Evolutionary conservation across 2,113 vertebrate species (phyloP), one percentile per base, ranked within the genome.

Genomic region (Mus spicilegus): DNA sequence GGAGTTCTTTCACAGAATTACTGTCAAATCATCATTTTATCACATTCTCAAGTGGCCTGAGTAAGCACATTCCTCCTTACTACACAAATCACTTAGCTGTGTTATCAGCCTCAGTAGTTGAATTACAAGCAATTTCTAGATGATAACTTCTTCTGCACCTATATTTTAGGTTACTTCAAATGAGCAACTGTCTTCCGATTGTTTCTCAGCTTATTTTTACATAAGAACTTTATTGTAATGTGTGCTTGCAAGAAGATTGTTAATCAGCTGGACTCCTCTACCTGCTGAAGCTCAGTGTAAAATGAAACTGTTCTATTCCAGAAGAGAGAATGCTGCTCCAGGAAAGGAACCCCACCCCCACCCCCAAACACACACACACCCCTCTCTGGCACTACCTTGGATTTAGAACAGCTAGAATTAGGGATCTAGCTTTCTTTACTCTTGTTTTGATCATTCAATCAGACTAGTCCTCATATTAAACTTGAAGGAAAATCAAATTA

Each of bases 131-230:
- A 92, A 54, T 84, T 87, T 90, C 42, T 67, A 13, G 20, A 63
- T 11, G 49, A 36, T 88, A 39, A 49, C 46, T 70, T 70, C 87
- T 42, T 90, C 49, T 82, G 46, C 6, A 7, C 28, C 49, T 26
- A n/a, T n/a, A 49, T 95, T 90, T 42, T 39, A 89, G 42, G 16
- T 87, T 89, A 67, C 36, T n/a, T 91, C n/a, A 77, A 93, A 76
- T 95, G 49, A 93, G 30, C 28, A 0, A 89, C 13, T 63, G 17
- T 86, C 76, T 78, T 82, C 51, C 77, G 76, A 42, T 61, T 58
- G 14, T 89, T 93, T 63, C 16, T 84, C 2, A 3, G 8, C 7
- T 95, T 77, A 65, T 76, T 96, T 49, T 73, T 81, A 4, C 49
- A 0, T 69, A 91, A 63, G 20, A 72, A 22, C 24, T 81, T 56